These are phyloP conservation scores for Eulacestoma nigropectus DNA, from an alignment of 2,113 vertebrate genomes.

Conservation along the genomic window DNA sequence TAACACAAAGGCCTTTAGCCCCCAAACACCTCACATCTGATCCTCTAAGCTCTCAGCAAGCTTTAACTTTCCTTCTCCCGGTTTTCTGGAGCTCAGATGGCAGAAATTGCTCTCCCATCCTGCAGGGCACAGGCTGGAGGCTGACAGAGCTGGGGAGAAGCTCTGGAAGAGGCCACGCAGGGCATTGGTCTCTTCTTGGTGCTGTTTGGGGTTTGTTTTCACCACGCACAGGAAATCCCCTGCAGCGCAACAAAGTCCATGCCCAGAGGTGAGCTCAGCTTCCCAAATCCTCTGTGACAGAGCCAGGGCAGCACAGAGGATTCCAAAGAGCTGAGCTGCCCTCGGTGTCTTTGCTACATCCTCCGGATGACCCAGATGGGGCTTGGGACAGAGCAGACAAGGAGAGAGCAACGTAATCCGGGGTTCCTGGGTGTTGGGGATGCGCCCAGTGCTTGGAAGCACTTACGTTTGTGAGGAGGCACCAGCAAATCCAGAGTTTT, in stretches of 20 bases:
- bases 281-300: not conserved
- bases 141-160: not conserved
- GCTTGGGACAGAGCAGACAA: not conserved
- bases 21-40: not conserved
- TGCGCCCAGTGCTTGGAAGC: not conserved
- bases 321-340: not conserved
- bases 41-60: not conserved
- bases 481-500: constrained; percentile 93
- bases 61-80: not conserved
- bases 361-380: not conserved
- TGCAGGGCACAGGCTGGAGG: not conserved
- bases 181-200: not conserved
- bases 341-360: not conserved
- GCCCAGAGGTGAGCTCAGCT: not conserved
- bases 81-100: not conserved
- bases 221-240: not conserved
- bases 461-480: constrained; percentile 91
- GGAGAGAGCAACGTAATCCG: accelerated
- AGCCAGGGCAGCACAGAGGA: not conserved
- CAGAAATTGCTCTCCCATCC: not conserved
- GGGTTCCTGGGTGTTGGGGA: not conserved
- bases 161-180: not conserved
- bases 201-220: not conserved
- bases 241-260: not conserved
- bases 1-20: not conserved